Evolutionary conservation across 2,888 invertebrate genomes (phyloP), one percentile per base, ranked within the genome.

Genomic region (Tipula unca): DNA sequence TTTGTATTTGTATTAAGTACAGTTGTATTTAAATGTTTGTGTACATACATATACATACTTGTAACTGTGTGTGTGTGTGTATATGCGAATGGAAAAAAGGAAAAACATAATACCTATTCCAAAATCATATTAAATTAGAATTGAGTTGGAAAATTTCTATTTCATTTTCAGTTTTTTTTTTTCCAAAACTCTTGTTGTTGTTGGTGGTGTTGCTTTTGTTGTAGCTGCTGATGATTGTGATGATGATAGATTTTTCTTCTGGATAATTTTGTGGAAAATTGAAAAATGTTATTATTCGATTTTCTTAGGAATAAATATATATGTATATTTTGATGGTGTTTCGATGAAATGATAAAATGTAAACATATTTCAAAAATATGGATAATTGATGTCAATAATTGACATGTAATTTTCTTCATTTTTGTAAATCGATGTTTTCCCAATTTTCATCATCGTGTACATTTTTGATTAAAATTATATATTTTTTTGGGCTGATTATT

Each of bases 331-430:
- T 20, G 69, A 69, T 69, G 69, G 69, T 69, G 69, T 69, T n/a
- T n/a, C 69, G 69, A 25, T 69, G 25, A 25, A 69, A 69, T 69
- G 69, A 69, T 69, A 69, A 69, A 69, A 69, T 69, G 69, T 10
- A 25, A 69, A 69, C 25, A 69, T 69, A 69, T 69, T 69, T 69
- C 69, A 69, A 69, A n/a, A 69, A 25, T 69, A 69, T 69, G 69
- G 69, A 69, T 69, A 69, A 69, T 69, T 69, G 69, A 69, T 69
- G 69, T 69, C 69, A 69, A 69, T 69, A 69, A 69, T 69, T 69
- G 69, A 69, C 69, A 69, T 69, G 69, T 69, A 25, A 69, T 69
- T 69, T 69, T 69, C 69, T 69, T 69, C 20, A 25, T 54, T 48
- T 48, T 48, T 48, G 42, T 25, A 69, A 69, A 69, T 69, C 69